Conservation (phyloP, 2,113 vertebrate genomes). For the Otus sunia region DNA sequence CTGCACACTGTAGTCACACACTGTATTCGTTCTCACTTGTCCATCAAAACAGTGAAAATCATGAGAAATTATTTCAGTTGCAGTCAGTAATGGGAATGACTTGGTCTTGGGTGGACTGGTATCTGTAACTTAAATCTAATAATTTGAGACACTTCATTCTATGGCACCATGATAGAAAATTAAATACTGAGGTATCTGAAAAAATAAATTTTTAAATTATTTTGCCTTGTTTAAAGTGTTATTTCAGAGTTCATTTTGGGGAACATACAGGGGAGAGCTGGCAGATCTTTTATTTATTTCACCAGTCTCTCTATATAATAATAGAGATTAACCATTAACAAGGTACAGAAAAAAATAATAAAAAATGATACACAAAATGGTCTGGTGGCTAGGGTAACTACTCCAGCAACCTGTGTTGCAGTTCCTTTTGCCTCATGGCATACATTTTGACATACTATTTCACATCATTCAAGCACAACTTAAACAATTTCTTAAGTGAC, state of each 20-base stretch:
- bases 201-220: not conserved
- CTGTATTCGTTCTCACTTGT: rapidly evolving
- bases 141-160: rapidly evolving
- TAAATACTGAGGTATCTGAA: not conserved
- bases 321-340: not conserved
- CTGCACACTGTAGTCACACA: not conserved
- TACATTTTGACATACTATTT: not conserved
- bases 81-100: not conserved
- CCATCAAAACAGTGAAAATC: not conserved
- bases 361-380: not conserved
- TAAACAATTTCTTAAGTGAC: not conserved
- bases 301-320: not conserved
- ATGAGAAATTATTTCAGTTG: not conserved
- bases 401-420: not conserved
- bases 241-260: not conserved
- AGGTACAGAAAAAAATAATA: not conserved
- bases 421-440: not conserved
- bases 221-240: not conserved
- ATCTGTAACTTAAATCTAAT: not conserved
- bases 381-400: not conserved
- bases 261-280: not conserved
- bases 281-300: not conserved
- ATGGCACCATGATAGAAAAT: not conserved
- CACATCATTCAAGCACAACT: not conserved
- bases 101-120: not conserved